Percentiles rank a stretch among this genome's conserved stretches.
phyloP scores from a whole-genome alignment of 1,140 invertebrate genomes.

The Chironomus striatipennis region DNA sequence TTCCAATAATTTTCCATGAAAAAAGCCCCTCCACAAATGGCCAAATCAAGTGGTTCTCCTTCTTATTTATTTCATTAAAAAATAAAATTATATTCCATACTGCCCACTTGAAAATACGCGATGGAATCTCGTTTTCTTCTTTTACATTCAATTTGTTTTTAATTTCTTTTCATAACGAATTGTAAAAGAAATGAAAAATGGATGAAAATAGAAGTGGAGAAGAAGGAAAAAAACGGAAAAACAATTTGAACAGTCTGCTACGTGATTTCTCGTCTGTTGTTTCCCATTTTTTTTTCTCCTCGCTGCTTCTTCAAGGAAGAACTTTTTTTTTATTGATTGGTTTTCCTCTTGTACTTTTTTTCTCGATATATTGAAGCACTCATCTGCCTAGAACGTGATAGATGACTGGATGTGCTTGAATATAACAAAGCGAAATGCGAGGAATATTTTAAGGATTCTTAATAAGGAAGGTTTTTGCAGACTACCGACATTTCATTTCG shows the following conservation, averaged over 20 bases:
- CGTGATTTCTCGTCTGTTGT: constrained; percentile 19
- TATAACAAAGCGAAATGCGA: no score
- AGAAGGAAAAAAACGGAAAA: not conserved
- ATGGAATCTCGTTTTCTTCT: no score
- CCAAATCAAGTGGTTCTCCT: no score
- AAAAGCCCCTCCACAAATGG: no score
- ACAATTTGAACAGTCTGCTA: constrained; percentile 23
- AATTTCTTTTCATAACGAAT: not conserved
- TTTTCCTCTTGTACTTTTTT: not conserved
- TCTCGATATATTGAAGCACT: not conserved
- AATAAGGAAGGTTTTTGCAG: no score
- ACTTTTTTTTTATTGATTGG: constrained; percentile 19
- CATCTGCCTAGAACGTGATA: constrained; percentile 6
- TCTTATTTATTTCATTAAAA: no score
- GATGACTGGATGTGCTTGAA: not conserved
- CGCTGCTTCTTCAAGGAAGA: not conserved
- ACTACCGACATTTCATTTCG: no score
- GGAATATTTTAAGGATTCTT: no score
- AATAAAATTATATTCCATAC: no score
- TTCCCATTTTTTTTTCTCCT: not conserved
- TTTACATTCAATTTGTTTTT: not conserved
- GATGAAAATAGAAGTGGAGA: not conserved
- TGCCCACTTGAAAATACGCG: no score
- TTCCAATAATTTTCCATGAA: no score
- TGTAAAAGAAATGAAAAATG: constrained; percentile 4